phyloP scores from a whole-genome alignment of 1,140 invertebrate species.

The Colletes latitarsis region DNA sequence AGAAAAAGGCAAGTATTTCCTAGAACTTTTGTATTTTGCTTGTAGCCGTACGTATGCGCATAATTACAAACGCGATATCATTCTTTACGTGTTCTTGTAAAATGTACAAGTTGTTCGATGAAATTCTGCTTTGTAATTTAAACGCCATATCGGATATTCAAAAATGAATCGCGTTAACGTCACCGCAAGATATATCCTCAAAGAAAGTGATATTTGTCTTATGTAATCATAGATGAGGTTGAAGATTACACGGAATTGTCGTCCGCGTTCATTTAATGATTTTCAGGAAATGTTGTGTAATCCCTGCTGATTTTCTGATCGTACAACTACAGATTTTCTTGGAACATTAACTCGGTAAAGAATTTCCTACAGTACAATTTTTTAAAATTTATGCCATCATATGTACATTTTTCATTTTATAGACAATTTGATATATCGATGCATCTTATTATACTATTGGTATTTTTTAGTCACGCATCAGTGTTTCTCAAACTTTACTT shows the following conservation, averaged over 20 bases:
- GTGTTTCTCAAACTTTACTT: not conserved
- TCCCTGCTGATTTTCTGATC: slow-evolving; percentile 38
- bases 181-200: slow-evolving; percentile 25
- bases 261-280: slow-evolving; percentile 64
- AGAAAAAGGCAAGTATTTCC: slow-evolving; percentile 1
- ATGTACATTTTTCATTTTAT: not conserved
- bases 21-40: not conserved
- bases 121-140: not conserved
- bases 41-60: not conserved
- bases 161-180: slow-evolving; percentile 7
- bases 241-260: slow-evolving; percentile 68
- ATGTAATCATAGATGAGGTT: slow-evolving; percentile 64
- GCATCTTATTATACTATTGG: no score
- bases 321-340: slow-evolving; percentile 41
- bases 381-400: not conserved
- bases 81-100: not conserved
- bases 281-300: slow-evolving; percentile 69
- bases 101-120: not conserved
- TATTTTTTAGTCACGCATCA: not conserved
- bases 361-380: not conserved
- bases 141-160: not conserved
- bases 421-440: not conserved
- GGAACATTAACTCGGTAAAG: slow-evolving; percentile 14
- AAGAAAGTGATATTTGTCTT: slow-evolving; percentile 65
- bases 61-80: not conserved